Evolutionary conservation across 2,888 invertebrate genomes (phyloP), one percentile per base, ranked within the genome.

Genomic region (Pharmacophagus antenor): DNA sequence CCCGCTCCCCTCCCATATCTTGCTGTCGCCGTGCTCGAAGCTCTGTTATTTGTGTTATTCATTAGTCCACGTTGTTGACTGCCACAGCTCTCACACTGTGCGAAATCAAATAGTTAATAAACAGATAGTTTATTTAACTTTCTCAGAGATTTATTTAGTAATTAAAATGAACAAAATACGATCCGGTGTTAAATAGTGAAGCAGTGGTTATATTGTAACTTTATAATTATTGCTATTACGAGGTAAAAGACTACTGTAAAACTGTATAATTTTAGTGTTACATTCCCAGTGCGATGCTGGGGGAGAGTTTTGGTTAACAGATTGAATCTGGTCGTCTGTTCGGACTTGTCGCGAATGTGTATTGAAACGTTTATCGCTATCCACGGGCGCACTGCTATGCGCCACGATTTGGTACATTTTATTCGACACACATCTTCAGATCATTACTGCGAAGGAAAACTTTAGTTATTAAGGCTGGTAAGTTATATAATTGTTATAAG

Each of bases 401-500:
- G 94, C 93, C 93, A 93, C 92, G 93, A 94, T 85, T 88, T 94
- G 84, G 89, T 93, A 80, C 92, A 94, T 76, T 94, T 94, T 77
- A 95, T 95, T 86, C 91, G 95, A 78, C 94, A 95, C 88, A 95
- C 95, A 65, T 94, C 94, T 68, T 95, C 95, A 69, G 94, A 95
- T 71, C 95, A 95, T 80, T 95, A 94, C 82, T 94, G 94, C 92
- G 95, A 95, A 93, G 90, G 89, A 82, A 86, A 70, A 78, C 80
- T 90, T 87, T 90, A 90, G 90, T 80, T 70, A 63, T 63, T 68
- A 70, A 65, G 68, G 69, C 74, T 80, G 85, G 86, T 86, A 70
- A 84, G 82, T 63, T 12, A 15, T 31, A 12, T 12, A 12, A 31
- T 31, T 31, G n/a, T n/a, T n/a, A n/a, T n/a, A n/a, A n/a, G n/a